Conservation (phyloP, 2,113 vertebrate genomes). For the Herpetotheres cachinnans region DNA sequence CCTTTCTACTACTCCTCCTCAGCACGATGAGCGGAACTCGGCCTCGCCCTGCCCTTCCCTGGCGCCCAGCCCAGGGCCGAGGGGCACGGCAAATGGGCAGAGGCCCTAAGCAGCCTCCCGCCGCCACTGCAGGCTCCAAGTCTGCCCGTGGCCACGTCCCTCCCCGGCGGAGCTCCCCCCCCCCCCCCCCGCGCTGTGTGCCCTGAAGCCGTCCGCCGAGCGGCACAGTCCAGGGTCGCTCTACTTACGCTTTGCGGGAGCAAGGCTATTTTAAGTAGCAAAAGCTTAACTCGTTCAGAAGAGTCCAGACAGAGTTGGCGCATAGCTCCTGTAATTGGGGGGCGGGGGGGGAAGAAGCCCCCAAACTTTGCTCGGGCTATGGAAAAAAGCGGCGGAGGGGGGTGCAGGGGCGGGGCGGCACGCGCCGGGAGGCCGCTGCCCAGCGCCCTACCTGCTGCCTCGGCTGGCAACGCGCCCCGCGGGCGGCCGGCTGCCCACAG, state of each 20-base stretch:
- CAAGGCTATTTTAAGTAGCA: background rate
- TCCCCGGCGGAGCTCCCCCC: background rate
- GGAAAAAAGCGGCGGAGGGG: background rate
- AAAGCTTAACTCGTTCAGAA: background rate
- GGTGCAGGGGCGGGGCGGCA: background rate
- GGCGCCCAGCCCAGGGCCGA: background rate
- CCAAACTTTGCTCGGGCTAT: background rate
- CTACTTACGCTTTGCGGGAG: constrained; percentile 18
- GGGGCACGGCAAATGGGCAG: background rate
- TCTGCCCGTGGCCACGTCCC: background rate
- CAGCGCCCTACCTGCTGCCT: background rate
- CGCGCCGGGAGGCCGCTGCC: background rate
- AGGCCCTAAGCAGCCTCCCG: background rate
- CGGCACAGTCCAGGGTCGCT: background rate
- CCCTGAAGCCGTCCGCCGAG: background rate
- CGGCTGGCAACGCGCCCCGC: background rate
- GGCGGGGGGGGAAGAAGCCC: background rate
- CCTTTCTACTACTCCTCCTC: background rate
- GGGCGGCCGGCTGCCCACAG: background rate
- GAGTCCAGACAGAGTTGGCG: background rate
- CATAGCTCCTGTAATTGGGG: background rate
- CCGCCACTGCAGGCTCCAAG: background rate
- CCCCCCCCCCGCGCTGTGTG: background rate
- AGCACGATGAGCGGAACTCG: background rate
- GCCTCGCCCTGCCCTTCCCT: background rate